Conservation (phyloP, 2,797 vertebrate genomes). For the Trachops cirrhosus region DNA sequence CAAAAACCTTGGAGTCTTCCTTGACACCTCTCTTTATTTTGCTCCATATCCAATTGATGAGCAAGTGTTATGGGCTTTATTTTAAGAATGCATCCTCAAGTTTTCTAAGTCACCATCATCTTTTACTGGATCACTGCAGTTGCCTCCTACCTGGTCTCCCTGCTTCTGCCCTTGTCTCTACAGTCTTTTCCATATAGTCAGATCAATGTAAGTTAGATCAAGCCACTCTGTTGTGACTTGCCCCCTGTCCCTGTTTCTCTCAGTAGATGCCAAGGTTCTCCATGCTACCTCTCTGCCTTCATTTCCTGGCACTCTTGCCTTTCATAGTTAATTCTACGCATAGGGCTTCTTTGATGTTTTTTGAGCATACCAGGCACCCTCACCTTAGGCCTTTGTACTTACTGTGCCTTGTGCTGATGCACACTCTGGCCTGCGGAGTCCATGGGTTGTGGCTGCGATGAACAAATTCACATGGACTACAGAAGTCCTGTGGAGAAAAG, state of each 20-base stretch:
- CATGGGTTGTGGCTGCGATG: too few species aligned
- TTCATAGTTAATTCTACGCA: background rate
- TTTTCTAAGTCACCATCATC: background rate
- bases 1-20: background rate
- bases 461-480: too few species aligned
- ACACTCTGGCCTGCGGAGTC: too few species aligned
- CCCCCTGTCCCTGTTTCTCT: background rate
- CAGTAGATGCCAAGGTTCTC: background rate
- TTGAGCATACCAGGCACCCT: background rate
- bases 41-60: background rate
- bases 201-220: background rate
- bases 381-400: background rate
- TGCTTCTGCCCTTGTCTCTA: background rate
- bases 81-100: background rate
- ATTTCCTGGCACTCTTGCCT: background rate
- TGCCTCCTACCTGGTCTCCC: background rate
- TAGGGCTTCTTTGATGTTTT: background rate
- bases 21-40: background rate
- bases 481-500: too few species aligned
- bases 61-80: background rate
- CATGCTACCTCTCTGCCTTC: background rate
- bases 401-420: background rate
- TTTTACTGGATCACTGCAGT: background rate
- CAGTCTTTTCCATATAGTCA: background rate
- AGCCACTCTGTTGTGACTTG: background rate